Base-by-base conservation (phyloP, 2,797 vertebrate species). In the Tragelaphus oryx region DNA sequence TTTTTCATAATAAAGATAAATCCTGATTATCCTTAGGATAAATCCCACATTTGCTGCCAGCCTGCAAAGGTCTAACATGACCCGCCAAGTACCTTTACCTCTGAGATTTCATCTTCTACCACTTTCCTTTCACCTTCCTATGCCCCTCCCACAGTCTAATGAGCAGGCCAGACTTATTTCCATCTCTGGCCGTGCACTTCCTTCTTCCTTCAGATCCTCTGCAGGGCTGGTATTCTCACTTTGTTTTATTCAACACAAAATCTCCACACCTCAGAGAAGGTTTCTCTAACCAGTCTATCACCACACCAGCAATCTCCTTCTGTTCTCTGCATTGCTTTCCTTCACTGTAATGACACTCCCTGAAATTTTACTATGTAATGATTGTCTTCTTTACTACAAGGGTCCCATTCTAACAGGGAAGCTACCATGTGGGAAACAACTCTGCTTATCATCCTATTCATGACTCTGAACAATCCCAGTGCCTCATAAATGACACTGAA, bases 151-250 rank as follows among this genome's bases (percentile, higher is more conserved):
- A 18, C 55, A 44, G 18, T 59, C 75, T 81, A 8, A 24, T 33
- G 74, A 75, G 33, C 20, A 13, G 2, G 37, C 44, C 28, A 74
- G 48, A 26, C 12, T 71, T 54, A 60, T 16, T 41, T 18, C 28
- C 46, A 48, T 17, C 9, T 68, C 28, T 13, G 20, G 20, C 0
- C 1, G 0, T 18, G 5, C 16, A 74, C 2, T 3, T 62, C 22
- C 28, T 52, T 48, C n/a, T 82, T 68, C 62, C 71, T 30, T 44
- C 28, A 10, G 37, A 76, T 48, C 68, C 59, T 71, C 5, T 24
- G 41, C 37, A 46, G 0, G 6, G n/a, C 20, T 81, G 50, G 6
- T 13, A 59, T 92, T 57, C 75, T 91, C 18, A 18, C 44, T 89
- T 44, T 57, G 55, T 4, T 82, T 30, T 20, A 1, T 20, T 46